A percentile compares a stretch with the other conserved stretches of the same genome.
Evolutionary conservation across 2,113 vertebrate genomes (phyloP).

Genomic region (Anhinga anhinga): DNA sequence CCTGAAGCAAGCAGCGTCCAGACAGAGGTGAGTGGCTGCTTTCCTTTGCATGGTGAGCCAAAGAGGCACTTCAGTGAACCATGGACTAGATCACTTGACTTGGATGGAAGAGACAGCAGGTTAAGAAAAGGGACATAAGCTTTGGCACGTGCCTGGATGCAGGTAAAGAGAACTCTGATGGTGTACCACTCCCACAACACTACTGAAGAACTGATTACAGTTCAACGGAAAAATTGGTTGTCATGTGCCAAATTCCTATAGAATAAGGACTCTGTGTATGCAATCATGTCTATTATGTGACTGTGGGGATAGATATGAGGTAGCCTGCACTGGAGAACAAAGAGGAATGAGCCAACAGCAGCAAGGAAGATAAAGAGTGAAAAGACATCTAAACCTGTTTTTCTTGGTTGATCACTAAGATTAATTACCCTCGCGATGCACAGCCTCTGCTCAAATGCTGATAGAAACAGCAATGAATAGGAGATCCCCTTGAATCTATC

Average conservation of each 20-base stretch:
- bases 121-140: background rate
- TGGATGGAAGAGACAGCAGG: background rate
- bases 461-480: background rate
- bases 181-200: background rate
- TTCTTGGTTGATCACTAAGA: background rate
- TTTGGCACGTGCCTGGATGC: background rate
- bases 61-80: background rate
- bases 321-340: background rate
- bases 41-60: background rate
- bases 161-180: background rate
- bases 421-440: background rate
- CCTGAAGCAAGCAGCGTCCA: background rate
- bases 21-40: background rate
- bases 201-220: background rate
- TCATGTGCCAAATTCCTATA: background rate
- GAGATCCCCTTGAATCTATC: background rate
- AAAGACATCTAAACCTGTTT: background rate
- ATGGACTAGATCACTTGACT: fast-evolving
- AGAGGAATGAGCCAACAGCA: background rate
- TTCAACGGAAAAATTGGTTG: background rate
- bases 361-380: background rate
- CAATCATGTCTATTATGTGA: background rate
- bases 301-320: background rate
- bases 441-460: background rate
- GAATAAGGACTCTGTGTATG: background rate